A percentile compares a stretch with the other conserved stretches of the same genome.
These are phyloP conservation scores for Dermolepida albohirtum DNA, from an alignment of 2,888 invertebrate species.

Conservation along the genomic window DNA sequence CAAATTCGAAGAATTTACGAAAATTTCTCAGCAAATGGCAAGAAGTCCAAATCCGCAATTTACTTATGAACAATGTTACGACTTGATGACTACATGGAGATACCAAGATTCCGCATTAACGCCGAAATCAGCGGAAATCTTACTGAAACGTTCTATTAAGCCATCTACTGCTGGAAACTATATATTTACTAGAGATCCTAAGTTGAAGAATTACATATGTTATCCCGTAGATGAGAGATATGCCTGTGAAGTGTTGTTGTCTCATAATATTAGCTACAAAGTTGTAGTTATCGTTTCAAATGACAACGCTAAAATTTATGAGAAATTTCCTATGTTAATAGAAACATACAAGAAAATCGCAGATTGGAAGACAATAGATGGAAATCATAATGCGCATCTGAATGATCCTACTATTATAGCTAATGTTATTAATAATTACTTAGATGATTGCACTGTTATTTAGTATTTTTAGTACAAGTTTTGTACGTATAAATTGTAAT, in stretches of 20 bases:
- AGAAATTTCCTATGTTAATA: constrained; percentile 19
- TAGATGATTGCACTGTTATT: constrained; percentile 28
- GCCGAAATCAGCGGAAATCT: constrained; percentile 55
- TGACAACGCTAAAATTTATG: constrained; percentile 6
- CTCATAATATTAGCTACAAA: constrained; percentile 37
- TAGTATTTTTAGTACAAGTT: background rate
- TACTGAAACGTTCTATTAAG: constrained; percentile 57
- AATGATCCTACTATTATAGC: constrained; percentile 37
- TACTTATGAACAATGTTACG: constrained; percentile 31
- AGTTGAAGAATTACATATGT: constrained; percentile 49
- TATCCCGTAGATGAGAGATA: constrained; percentile 41
- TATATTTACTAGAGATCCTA: constrained; percentile 60
- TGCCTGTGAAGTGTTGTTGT: constrained; percentile 27
- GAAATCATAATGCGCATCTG: constrained; percentile 41
- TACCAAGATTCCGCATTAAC: constrained; percentile 42
- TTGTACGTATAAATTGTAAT: too few relatives aligned
- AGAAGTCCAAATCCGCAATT: constrained; percentile 6
- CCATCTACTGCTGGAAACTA: constrained; percentile 54
- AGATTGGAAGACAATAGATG: constrained; percentile 32
- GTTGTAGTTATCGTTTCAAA: constrained; percentile 36
- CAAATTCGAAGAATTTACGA: constrained; percentile 60
- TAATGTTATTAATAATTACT: constrained; percentile 36
- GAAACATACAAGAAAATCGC: constrained; percentile 33
- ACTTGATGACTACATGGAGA: constrained; percentile 36
- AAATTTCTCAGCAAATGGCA: constrained; percentile 50